Conservation (phyloP, 2,888 invertebrate species). For the Podotricha telesiphe region DNA sequence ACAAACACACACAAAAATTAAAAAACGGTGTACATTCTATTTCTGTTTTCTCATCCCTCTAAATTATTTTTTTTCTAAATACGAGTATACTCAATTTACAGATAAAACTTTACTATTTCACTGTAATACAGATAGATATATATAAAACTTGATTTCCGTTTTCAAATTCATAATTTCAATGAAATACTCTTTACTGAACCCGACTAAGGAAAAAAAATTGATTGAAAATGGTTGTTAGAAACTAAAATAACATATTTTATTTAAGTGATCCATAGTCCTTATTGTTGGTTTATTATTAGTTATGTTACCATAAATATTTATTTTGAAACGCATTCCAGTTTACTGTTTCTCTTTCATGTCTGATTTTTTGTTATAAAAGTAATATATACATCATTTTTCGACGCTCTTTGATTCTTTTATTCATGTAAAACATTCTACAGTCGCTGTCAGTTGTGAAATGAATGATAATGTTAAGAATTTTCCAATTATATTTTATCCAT, state of each 20-base stretch:
- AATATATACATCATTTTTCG: neutral
- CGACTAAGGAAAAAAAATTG: neutral
- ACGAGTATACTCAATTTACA: too few species aligned
- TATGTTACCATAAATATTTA: conserved; percentile 13
- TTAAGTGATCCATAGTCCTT: neutral
- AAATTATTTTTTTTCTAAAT: too few species aligned
- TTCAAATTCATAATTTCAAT: too few species aligned
- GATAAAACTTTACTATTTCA: too few species aligned
- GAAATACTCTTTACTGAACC: too few species aligned
- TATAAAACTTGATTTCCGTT: too few species aligned
- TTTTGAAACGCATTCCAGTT: conserved; percentile 2
- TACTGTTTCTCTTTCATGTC: conserved; percentile 14
- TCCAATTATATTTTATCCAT: too few species aligned
- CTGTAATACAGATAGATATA: too few species aligned
- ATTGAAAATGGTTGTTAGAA: neutral
- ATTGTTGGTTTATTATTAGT: neutral
- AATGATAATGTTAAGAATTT: too few species aligned
- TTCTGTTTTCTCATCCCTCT: too few species aligned
- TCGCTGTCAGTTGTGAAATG: neutral
- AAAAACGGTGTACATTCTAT: too few species aligned
- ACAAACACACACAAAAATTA: too few species aligned
- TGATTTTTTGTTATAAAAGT: conserved; percentile 4
- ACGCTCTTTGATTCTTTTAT: conserved; percentile 8
- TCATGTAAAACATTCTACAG: neutral
- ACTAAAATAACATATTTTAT: neutral